These are phyloP conservation scores for Chloropsis hardwickii DNA, from an alignment of 2,113 vertebrate genomes.

Conservation along the genomic window DNA sequence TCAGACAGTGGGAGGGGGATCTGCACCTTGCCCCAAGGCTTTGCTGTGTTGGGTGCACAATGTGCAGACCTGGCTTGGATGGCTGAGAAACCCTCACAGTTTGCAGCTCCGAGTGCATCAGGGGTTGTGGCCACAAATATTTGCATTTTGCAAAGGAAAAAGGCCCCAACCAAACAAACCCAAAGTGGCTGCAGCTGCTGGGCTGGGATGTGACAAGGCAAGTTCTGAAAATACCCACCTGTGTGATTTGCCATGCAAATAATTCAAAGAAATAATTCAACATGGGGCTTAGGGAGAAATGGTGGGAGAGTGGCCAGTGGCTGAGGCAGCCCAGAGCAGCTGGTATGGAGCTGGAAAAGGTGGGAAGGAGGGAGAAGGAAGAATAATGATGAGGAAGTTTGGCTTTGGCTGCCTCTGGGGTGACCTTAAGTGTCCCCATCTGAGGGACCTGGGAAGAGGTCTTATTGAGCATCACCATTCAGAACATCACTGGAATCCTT, in stretches of 20 bases:
- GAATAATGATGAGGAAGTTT: not conserved
- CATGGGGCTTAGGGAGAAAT: not conserved
- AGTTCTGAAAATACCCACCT: not conserved
- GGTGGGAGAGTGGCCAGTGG: not conserved
- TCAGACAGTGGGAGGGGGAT: fast-evolving
- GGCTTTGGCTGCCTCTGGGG: not conserved
- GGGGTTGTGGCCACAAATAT: not conserved
- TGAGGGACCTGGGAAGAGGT: not conserved
- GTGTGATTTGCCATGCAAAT: not conserved
- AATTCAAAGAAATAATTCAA: not conserved
- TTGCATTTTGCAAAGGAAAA: not conserved
- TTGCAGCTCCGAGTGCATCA: not conserved
- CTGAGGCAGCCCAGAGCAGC: not conserved
- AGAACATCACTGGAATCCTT: not conserved
- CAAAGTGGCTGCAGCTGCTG: not conserved
- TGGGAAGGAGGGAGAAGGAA: not conserved
- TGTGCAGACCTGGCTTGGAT: fast-evolving
- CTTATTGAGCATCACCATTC: not conserved
- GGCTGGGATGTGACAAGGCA: not conserved
- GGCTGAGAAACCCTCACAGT: not conserved
- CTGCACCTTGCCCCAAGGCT: not conserved
- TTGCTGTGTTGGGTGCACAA: fast-evolving
- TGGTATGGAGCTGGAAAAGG: not conserved
- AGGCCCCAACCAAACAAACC: not conserved
- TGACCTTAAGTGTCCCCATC: not conserved